Conservation (phyloP, 2,888 invertebrate genomes). For the Eupeodes latifasciatus region DNA sequence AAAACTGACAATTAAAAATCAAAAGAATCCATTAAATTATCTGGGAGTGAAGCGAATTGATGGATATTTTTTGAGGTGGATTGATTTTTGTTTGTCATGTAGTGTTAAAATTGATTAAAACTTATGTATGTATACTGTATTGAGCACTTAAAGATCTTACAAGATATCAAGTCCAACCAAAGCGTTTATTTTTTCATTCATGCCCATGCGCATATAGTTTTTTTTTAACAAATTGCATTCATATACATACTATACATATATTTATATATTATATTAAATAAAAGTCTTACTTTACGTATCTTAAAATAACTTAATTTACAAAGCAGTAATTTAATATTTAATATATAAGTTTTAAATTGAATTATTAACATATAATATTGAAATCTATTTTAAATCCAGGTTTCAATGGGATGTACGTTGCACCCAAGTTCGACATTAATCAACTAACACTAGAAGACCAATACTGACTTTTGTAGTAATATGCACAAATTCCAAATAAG, state of each 20-base stretch:
- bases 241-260: background rate
- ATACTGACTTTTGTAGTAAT: slow-evolving; percentile 83
- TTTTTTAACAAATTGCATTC: slow-evolving; percentile 25
- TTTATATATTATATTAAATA: slow-evolving; percentile 10
- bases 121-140: too few relatives aligned
- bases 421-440: slow-evolving; percentile 78
- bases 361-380: slow-evolving; percentile 57
- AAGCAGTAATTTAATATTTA: slow-evolving; percentile 6
- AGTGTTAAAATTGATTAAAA: too few relatives aligned
- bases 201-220: slow-evolving; percentile 2
- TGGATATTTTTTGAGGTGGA: too few relatives aligned
- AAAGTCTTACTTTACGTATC: slow-evolving; percentile 28
- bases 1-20: too few relatives aligned
- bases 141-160: background rate
- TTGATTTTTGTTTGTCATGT: too few relatives aligned
- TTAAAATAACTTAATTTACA: slow-evolving; percentile 36
- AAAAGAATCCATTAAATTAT: too few relatives aligned
- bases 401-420: slow-evolving; percentile 60
- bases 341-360: background rate
- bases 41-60: too few relatives aligned
- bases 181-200: slow-evolving; percentile 35
- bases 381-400: slow-evolving; percentile 68
- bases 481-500: slow-evolving; percentile 83
- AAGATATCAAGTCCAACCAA: background rate
- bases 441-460: slow-evolving; percentile 83